phyloP scores from a whole-genome alignment of 2,797 vertebrate species.

The Muscicapa striata region DNA sequence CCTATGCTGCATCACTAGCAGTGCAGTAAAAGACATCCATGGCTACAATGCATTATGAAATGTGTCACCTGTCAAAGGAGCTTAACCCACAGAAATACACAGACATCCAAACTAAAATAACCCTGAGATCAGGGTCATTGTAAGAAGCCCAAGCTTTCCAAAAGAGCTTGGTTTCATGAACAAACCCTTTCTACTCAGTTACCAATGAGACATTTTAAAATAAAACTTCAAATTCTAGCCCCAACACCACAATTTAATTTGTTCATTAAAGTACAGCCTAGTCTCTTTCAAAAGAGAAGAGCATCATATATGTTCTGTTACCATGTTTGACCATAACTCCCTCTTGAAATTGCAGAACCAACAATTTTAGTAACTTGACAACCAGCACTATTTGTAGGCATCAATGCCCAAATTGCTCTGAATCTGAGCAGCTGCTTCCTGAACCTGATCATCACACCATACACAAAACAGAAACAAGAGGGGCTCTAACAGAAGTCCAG shows the following conservation, averaged over 20 bases:
- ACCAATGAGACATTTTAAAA: background rate
- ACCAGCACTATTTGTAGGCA: background rate
- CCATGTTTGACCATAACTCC: background rate
- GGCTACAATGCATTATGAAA: background rate
- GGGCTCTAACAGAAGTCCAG: background rate
- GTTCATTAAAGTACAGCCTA: background rate
- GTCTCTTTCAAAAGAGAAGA: background rate
- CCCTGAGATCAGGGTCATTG: background rate
- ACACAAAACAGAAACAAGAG: background rate
- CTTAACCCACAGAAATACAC: background rate
- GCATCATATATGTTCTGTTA: accelerated
- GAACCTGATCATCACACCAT: background rate
- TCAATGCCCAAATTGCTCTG: background rate
- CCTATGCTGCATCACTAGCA: background rate
- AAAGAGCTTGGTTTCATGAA: background rate
- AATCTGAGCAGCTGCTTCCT: constrained; percentile 30
- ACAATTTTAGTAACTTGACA: background rate
- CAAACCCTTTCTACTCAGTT: background rate
- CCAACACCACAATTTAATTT: background rate
- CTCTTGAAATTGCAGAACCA: background rate
- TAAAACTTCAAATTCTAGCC: background rate
- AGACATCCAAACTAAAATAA: background rate
- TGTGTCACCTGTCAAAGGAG: background rate
- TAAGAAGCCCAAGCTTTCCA: background rate
- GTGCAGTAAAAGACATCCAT: background rate